Evolutionary conservation across 1,140 invertebrate genomes (phyloP), one percentile per base, ranked within the genome.

Genomic region (Hermetia illucens): DNA sequence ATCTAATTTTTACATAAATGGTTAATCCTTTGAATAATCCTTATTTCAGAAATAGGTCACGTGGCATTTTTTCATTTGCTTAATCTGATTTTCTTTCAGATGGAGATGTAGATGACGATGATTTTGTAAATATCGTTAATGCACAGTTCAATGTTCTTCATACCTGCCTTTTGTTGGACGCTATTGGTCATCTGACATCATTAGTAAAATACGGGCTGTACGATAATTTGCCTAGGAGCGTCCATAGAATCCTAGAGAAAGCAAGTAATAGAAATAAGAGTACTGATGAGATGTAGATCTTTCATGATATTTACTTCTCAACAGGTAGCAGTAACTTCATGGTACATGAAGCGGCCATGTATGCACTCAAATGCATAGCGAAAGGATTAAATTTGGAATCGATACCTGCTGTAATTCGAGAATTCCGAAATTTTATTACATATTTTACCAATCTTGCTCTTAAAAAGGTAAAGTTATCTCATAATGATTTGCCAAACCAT

Each of bases 381-480:
- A 41, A 61, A 34, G 55, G 66, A 0, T 51, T 63, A 18, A 55
- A 56, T 9, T 53, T 59, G 25, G 39, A 51, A 12, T 51, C 56
- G 12, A 53, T 68, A 0, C 51, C 58, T 5, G 53, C 64, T 25
- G 55, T 74, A 2, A 47, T 74, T 24, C 51, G 57, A 40, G 46
- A 46, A 2, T 71, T 72, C 39, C 56, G 70, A 2, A 71, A 74
- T 47, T 74, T 72, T 33, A 55, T 74, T 19, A 64, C 66, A 4
- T 69, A 69, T 42, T 65, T 72, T 41, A 53, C 74, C 0, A 68
- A 64, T 10, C 42, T 65, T 2, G 59, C 69, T 45, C 56, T 74
- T 12, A 62, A 59, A 5, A 55, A 57, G 36, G 48, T 68, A 24
- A 52, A 63, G n/a, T n/a, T n/a, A n/a, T n/a, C n/a, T n/a, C n/a